Conservation (phyloP, 2,113 vertebrate species). For the Cervus canadensis region DNA sequence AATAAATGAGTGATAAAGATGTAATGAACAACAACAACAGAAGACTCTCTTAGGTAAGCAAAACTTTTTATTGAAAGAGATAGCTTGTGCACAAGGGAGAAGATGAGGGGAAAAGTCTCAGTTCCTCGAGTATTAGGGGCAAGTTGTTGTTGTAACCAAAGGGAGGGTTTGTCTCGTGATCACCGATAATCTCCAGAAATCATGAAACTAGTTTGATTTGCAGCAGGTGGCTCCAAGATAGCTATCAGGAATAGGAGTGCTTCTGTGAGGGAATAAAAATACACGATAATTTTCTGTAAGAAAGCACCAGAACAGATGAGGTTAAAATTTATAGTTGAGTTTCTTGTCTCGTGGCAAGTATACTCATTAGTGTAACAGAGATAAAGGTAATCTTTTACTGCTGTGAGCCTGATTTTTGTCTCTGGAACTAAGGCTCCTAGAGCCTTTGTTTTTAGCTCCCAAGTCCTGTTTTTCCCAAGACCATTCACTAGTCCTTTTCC, state of each 20-base stretch:
- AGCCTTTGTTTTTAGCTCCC: background rate
- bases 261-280: background rate
- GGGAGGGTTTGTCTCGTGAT: background rate
- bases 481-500: background rate
- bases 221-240: background rate
- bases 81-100: background rate
- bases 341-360: background rate
- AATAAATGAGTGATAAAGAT: background rate
- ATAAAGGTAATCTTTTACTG: background rate
- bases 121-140: background rate
- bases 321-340: background rate
- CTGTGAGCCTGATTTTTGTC: background rate
- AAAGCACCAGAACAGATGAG: background rate
- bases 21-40: background rate
- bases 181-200: background rate
- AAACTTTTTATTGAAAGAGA: background rate
- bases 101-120: background rate
- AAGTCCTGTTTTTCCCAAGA: background rate
- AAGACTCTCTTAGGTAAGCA: background rate
- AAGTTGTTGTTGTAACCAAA: background rate
- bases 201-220: background rate
- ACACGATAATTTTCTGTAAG: background rate
- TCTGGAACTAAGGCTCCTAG: background rate
- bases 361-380: background rate
- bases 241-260: background rate